Base-by-base conservation (phyloP, 2,888 invertebrate genomes). In the Parascotia fuliginaria region DNA sequence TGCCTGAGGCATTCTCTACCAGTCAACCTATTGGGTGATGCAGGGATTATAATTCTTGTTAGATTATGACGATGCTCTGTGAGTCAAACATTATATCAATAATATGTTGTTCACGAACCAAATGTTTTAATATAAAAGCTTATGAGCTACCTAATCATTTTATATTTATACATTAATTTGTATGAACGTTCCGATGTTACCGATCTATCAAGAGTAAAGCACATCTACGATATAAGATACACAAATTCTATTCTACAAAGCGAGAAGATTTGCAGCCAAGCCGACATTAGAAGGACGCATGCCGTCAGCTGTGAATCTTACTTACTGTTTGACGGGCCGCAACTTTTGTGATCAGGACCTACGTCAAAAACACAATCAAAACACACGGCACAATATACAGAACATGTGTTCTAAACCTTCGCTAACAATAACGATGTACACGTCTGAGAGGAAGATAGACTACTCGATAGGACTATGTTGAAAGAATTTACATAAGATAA, bases 301-400 rank as follows among this genome's bases (percentile, higher is more conserved):
- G 88, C 89, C 86, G 83, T 82, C 83, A 82, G 78, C 81, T 80
- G 75, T 70, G 81, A 81, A 79, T 83, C 79, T 86, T 92, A 93
- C 92, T 93, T 91, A 93, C 92, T 92, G 87, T 83, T 89, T 77
- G 90, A 83, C 75, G 92, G 86, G 77, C 90, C 88, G 92, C 92
- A 93, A 86, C 80, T 89, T 87, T 89, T 89, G 89, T 92, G 91
- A 84, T 90, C 92, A 73, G 92, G 92, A 93, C 92, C 92, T 93
- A 92, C 85, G 87, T 87, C 87, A 91, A 85, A 92, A 92, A 92
- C 85, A 89, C 85, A 83, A 79, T 91, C 84, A 92, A 79, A 90
- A 90, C 89, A 89, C 85, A 88, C 90, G 74, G 81, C 87, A 89
- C 87, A 86, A 87, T 85, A 75, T 85, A 84, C 83, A 84, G 60